Evolutionary conservation across 2,113 vertebrate species (phyloP), one percentile per base, ranked within the genome.

Genomic region (Cryptomyrus ogoouensis): DNA sequence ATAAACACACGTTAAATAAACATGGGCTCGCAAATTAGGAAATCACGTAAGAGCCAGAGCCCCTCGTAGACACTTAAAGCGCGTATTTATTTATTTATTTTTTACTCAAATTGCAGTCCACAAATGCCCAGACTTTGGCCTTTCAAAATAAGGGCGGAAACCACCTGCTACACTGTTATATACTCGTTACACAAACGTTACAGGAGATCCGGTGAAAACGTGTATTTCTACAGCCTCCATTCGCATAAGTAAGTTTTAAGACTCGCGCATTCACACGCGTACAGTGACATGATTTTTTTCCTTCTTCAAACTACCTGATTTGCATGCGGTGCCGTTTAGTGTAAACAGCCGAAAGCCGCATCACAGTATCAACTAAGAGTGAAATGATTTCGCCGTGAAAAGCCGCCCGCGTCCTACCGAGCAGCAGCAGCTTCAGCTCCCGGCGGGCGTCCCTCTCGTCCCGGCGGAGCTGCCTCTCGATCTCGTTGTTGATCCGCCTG

Each of bases 401-500:
- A 8, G 85, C n/a, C 15, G 44, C 39, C 47, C 87, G 31, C 46
- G 21, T 94, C 96, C 95, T 93, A 96, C 96, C 96, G 15, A 96
- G 93, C 77, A 97, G 92, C 91, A 97, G 94, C 88, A 97, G 95
- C 92, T 97, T 97, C 91, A 97, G 96, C 83, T 97, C 96, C 90
- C 96, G 94, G 83, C 96, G 95, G 56, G 96, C 95, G 93, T 96
- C 96, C 90, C 96, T 92, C 93, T 96, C 96, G 94, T 97, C 96
- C 93, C 96, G 94, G 88, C 96, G 96, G 88, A 96, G 96, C 95
- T 96, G 96, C 94, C 96, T 93, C 93, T 97, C 96, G 91, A 96
- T 97, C 94, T 97, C 94, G 90, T 96, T 96, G 95, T 96, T 96
- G 95, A 97, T 96, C 94, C 96, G 90, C 93, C 96, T 93, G 80